These are phyloP conservation scores for Ferrisia virgata DNA, from an alignment of 2,888 invertebrate species.

Conservation along the genomic window DNA sequence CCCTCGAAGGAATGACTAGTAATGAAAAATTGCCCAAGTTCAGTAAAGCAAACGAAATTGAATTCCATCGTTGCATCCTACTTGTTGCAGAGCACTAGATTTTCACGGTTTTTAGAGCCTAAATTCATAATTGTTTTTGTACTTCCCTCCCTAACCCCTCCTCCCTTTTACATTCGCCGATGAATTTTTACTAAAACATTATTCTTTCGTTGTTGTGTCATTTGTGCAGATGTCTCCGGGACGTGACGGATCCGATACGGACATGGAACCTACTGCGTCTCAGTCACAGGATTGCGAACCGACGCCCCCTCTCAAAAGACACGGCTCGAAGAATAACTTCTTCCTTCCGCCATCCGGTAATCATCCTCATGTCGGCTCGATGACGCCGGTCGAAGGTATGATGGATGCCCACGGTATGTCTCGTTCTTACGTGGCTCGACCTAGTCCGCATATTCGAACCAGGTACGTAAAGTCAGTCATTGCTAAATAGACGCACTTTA, in stretches of 20 bases:
- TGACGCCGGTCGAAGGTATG: slow-evolving; percentile 14
- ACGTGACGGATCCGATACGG: slow-evolving; percentile 74
- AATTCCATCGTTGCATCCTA: not conserved
- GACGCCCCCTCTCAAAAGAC: slow-evolving; percentile 79
- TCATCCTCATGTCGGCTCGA: slow-evolving; percentile 22
- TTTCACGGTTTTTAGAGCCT: not conserved
- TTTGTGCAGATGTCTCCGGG: slow-evolving; percentile 72
- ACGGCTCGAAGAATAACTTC: slow-evolving; percentile 82
- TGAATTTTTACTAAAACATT: not conserved
- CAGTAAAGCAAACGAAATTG: too few species aligned
- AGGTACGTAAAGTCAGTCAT: too few species aligned
- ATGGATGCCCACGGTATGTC: slow-evolving; percentile 36
- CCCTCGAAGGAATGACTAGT: too few species aligned
- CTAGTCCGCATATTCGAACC: slow-evolving; percentile 78
- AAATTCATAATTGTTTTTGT: not conserved
- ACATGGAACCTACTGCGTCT: slow-evolving; percentile 83
- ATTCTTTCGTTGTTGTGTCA: not conserved
- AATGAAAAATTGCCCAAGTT: too few species aligned
- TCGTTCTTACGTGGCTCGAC: slow-evolving; percentile 63
- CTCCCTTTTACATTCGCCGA: too few species aligned
- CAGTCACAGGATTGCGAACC: slow-evolving; percentile 92
- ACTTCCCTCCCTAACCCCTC: not conserved
- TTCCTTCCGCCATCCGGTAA: slow-evolving; percentile 66
- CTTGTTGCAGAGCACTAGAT: not conserved
- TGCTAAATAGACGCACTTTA: too few species aligned